Evolutionary conservation across 2,113 vertebrate genomes (phyloP), one percentile per base, ranked within the genome.

Genomic region (Lampris incognitus): DNA sequence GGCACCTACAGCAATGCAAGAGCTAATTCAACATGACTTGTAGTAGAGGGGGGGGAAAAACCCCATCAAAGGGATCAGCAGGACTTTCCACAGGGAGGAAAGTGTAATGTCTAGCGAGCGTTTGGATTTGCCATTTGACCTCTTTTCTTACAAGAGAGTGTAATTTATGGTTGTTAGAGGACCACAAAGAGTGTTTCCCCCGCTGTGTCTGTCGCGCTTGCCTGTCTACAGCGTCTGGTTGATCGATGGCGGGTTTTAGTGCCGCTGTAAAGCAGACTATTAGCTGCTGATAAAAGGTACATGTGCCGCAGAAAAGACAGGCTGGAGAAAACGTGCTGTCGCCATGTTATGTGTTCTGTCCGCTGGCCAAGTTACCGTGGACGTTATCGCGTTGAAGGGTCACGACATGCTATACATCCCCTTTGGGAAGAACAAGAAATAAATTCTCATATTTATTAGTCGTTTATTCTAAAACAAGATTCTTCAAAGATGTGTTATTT

Each of bases 61-160:
- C 59, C 79, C 80, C 76, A 84, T 89, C 63, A 87, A 87, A 87
- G 76, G 69, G 71, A 70, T 69, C 76, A 81, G 84, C 65, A 0
- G 82, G 79, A 9, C 8, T 68, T 84, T 82, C 1, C 11, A 13
- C 42, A 1, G 37, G 13, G 38, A 60, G 40, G 50, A 42, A 78
- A 2, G 61, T 68, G 69, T 58, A 75, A 86, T 82, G 79, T 69
- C 11, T 68, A 9, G 54, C 78, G 9, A 40, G 36, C 36, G 81
- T 52, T 55, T 61, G 60, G 56, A 50, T 75, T 77, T 79, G 79
- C 71, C 85, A 68, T 85, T 85, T 78, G 82, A 81, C 77, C 79
- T 74, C 61, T 46, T 56, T 46, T 65, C 54, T 41, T 69, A 49
- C 55, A 79, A 56, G 59, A 10, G 42, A 54, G 71, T 71, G 76